Conservation (phyloP, 1,140 invertebrate genomes). For the Drepana arcuata region DNA sequence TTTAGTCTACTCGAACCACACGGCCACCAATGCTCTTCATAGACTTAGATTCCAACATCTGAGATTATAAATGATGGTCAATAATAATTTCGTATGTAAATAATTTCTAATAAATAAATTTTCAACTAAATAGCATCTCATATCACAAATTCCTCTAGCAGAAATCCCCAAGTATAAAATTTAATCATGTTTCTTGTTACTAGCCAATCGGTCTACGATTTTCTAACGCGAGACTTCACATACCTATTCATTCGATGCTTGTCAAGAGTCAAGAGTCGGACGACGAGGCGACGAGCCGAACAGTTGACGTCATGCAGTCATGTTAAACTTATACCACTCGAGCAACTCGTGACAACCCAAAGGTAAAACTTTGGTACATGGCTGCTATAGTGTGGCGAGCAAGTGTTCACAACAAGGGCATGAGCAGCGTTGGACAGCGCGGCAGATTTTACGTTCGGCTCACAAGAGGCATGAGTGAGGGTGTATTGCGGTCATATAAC, state of each 20-base stretch:
- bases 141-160: no score
- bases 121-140: no score
- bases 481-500: conserved; percentile 67
- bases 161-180: no score
- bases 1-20: no score
- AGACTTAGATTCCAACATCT: no score
- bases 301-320: conserved; percentile 62
- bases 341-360: conserved; percentile 14
- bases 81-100: no score
- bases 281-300: conserved; percentile 63
- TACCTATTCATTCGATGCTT: conserved; percentile 51
- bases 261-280: conserved; percentile 59
- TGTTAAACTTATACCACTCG: conserved; percentile 46
- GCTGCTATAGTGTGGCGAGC: conserved; percentile 13
- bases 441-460: conserved; percentile 1
- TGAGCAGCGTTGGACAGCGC: conserved; percentile 17
- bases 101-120: no score
- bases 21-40: no score
- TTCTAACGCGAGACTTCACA: conserved; percentile 50
- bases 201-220: conserved; percentile 45
- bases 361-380: conserved; percentile 18
- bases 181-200: no score
- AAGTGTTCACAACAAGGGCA: background rate
- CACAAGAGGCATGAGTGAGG: conserved; percentile 24
- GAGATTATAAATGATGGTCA: no score